These are phyloP conservation scores for Sebastes kiyomatsui DNA, from an alignment of 2,797 vertebrate genomes.

Conservation along the genomic window DNA sequence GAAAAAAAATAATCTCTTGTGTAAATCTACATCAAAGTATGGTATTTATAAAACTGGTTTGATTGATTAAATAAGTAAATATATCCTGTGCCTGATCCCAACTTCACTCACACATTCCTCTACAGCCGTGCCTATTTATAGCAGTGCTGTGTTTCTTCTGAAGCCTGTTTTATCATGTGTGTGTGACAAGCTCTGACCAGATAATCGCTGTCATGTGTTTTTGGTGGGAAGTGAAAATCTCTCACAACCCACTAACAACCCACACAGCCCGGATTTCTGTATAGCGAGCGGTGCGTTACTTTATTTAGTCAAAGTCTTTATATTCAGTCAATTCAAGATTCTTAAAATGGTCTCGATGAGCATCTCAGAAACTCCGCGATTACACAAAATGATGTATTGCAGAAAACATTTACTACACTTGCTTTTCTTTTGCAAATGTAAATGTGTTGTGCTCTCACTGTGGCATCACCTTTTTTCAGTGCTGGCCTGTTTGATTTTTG, in stretches of 20 bases:
- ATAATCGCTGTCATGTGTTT: background rate
- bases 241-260: background rate
- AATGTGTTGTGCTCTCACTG: background rate
- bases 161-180: background rate
- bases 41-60: background rate
- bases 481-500: background rate
- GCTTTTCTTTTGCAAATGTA: background rate
- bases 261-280: background rate
- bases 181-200: background rate
- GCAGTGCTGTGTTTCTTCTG: background rate
- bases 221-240: background rate
- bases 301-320: background rate
- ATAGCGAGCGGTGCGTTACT: rapidly evolving
- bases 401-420: background rate
- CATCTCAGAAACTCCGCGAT: background rate
- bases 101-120: background rate
- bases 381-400: background rate
- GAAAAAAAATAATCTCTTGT: background rate
- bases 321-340: background rate
- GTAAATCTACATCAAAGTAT: background rate
- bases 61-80: slow-evolving; percentile 21
- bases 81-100: background rate
- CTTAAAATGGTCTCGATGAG: background rate
- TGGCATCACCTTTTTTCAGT: background rate
- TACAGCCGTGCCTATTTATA: slow-evolving; percentile 32